Evolutionary conservation across 2,888 invertebrate species (phyloP), one percentile per base, ranked within the genome.

Genomic region (Entomobrya multifasciata): DNA sequence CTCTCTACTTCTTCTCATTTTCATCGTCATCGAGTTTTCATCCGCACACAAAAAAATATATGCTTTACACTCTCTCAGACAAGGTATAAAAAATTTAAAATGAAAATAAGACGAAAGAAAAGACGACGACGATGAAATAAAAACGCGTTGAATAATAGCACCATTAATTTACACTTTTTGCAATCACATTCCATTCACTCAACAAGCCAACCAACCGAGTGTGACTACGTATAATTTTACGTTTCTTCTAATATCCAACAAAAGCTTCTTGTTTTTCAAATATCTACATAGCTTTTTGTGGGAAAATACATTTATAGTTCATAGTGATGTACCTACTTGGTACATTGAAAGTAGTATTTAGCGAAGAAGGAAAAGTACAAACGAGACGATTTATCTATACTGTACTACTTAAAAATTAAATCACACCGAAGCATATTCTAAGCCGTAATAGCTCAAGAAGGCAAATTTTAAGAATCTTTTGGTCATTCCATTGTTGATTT

Each of bases 131-230:
- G 49, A 55, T 30, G 52, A 36, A 30, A 67, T 65, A 82, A 89
- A 87, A 89, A 89, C 88, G 87, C 76, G 88, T 88, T 88, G 90
- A 88, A 90, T 90, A 90, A 90, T 89, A 89, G 90, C 88, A 80
- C 89, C 89, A 90, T 90, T 90, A 90, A 90, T 89, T 90, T 89
- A 89, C 90, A 90, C 90, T 88, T 90, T 89, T 89, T 90, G 89
- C 90, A 88, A 90, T 90, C 90, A 88, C 90, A 90, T 90, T 89
- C 90, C 90, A 90, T 89, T 89, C 89, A 89, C 88, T 88, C 86
- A 89, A 87, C 88, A 84, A 87, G 79, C 85, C 86, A 87, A 22
- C 27, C 22, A 74, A 55, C 27, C 17, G 20, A 49, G 30, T 44
- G 44, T 20, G 41, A 11, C 11, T 60, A 55, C 17, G 20, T 17